Percentiles rank a stretch among this genome's conserved stretches.
Evolutionary conservation across 2,888 invertebrate genomes (phyloP).

Genomic region (Hipparchia sbordonii): DNA sequence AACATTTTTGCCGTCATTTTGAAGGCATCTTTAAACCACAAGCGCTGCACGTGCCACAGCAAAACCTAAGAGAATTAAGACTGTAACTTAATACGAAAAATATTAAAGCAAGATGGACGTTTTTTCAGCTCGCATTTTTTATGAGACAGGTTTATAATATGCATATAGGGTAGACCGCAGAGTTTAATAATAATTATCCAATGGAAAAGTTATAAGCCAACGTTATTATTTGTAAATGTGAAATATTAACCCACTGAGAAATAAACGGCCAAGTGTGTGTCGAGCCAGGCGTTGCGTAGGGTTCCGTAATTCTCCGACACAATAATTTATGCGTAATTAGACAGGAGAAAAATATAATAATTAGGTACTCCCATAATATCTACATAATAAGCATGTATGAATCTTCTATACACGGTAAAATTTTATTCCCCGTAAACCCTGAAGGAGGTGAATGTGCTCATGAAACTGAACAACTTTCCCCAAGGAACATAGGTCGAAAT

Average conservation of each 20-base stretch:
- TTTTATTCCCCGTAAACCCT: no score
- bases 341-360: no score
- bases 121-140: background rate
- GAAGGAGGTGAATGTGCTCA: no score
- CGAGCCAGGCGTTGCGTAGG: no score
- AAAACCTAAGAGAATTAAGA: conserved; percentile 9
- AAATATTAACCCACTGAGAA: background rate
- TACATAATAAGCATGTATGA: no score
- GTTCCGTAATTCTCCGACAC: no score
- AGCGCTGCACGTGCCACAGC: conserved; percentile 3
- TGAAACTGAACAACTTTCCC: no score
- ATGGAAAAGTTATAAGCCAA: background rate
- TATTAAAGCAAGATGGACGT: background rate
- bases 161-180: background rate
- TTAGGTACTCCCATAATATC: no score
- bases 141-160: background rate
- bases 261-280: no score
- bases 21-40: background rate
- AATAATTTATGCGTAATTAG: no score
- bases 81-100: background rate
- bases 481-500: no score
- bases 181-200: background rate
- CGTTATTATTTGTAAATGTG: background rate
- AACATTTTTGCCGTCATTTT: background rate
- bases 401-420: no score